Conservation (phyloP, 2,888 invertebrate genomes). For the Noctua janthe region DNA sequence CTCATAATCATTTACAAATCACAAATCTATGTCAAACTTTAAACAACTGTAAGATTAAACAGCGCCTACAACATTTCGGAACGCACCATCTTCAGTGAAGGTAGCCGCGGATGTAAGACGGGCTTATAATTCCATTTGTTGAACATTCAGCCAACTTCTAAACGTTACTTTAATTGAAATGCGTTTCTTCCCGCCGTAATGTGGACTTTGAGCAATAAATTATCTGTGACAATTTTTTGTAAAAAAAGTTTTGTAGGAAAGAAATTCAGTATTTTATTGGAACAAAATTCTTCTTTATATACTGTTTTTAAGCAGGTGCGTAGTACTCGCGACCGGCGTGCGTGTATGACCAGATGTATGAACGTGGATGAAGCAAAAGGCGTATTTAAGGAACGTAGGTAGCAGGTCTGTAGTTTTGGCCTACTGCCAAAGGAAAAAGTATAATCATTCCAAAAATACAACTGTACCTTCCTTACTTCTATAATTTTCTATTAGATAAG, state of each 20-base stretch:
- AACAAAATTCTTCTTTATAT: neutral
- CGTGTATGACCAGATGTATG: neutral
- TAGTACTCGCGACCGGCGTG: no score
- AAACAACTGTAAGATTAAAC: constrained; percentile 1
- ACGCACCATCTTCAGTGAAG: constrained; percentile 61
- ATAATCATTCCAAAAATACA: no score
- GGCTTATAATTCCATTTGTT: constrained; percentile 81
- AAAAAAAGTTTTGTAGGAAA: neutral
- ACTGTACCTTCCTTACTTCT: neutral
- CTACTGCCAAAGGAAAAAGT: no score
- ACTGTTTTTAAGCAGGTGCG: neutral
- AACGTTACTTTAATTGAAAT: constrained; percentile 77
- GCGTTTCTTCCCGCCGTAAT: constrained; percentile 69
- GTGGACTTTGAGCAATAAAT: constrained; percentile 55
- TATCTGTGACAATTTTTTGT: neutral
- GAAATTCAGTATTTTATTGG: neutral
- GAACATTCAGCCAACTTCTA: constrained; percentile 68
- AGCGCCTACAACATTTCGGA: constrained; percentile 45
- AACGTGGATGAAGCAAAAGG: no score
- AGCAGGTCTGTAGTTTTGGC: no score
- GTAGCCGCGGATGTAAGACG: constrained; percentile 74
- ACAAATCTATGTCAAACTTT: neutral
- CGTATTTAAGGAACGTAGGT: no score
- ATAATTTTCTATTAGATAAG: neutral
- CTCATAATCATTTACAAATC: neutral